These are phyloP conservation scores for Dyspetes luteomarginatus DNA, from an alignment of 2,888 invertebrate genomes.

Conservation along the genomic window DNA sequence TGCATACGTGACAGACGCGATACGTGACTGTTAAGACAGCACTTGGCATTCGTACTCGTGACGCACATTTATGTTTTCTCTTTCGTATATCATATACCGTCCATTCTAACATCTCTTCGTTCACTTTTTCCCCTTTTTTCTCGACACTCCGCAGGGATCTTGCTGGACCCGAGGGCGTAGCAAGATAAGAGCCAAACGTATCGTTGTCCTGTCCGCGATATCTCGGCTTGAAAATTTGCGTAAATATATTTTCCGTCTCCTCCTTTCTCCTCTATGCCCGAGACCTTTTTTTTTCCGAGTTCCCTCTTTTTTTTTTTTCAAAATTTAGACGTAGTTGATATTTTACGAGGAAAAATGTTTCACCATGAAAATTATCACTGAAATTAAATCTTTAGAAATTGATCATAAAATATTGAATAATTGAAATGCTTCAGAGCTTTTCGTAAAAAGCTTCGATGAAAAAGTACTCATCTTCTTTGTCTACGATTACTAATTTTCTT, in stretches of 20 bases:
- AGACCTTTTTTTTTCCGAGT: no score
- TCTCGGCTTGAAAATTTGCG: conserved; percentile 56
- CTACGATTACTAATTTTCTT: conserved; percentile 1
- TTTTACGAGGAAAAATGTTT: no score
- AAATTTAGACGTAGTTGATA: no score
- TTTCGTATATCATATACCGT: conserved; percentile 48
- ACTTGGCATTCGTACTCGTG: conserved; percentile 43
- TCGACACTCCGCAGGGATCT: conserved; percentile 20
- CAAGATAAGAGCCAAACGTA: conserved; percentile 12
- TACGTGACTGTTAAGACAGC: conserved; percentile 75
- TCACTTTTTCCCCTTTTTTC: conserved; percentile 12
- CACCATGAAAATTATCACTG: no score
- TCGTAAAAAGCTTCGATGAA: background rate
- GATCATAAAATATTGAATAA: conserved; percentile 6
- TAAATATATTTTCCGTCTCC: conserved; percentile 52
- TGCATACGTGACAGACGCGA: conserved; percentile 83
- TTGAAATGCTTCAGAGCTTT: background rate
- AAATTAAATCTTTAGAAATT: background rate
- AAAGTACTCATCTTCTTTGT: conserved; percentile 9
- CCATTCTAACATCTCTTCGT: conserved; percentile 39
- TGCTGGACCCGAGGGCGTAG: conserved; percentile 8
- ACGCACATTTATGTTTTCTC: conserved; percentile 41
- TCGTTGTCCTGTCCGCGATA: conserved; percentile 32
- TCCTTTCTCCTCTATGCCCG: background rate
- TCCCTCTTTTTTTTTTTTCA: no score